These are phyloP conservation scores for Noctua janthina DNA, from an alignment of 2,888 invertebrate genomes.

Conservation along the genomic window DNA sequence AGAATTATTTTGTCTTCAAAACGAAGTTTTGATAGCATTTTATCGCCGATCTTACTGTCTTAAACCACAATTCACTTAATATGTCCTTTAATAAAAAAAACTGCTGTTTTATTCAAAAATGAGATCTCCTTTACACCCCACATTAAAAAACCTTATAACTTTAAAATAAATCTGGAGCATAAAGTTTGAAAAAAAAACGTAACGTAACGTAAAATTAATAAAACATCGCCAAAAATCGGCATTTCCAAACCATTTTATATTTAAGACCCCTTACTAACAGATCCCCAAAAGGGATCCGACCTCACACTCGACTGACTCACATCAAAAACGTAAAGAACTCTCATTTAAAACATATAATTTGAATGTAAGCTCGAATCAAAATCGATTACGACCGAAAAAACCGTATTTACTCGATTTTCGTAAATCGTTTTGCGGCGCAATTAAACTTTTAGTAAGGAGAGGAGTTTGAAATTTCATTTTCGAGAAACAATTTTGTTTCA, in stretches of 20 bases:
- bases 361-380: constrained; percentile 52
- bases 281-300: constrained; percentile 55
- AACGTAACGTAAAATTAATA: constrained; percentile 23
- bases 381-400: constrained; percentile 53
- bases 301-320: constrained; percentile 45
- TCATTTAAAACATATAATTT: constrained; percentile 56
- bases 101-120: background rate
- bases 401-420: constrained; percentile 28
- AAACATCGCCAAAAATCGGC: constrained; percentile 31
- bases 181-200: constrained; percentile 10
- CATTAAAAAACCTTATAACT: background rate
- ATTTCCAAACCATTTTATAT: constrained; percentile 41
- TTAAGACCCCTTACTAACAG: constrained; percentile 34
- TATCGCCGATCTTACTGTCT: too few relatives aligned
- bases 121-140: background rate
- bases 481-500: constrained; percentile 53
- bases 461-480: constrained; percentile 57
- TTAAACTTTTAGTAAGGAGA: constrained; percentile 37
- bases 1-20: background rate
- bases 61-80: too few relatives aligned
- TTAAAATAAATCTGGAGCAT: constrained; percentile 18
- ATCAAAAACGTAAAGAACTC: constrained; percentile 54
- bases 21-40: background rate
- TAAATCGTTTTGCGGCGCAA: constrained; percentile 39
- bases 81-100: background rate